These are phyloP conservation scores for Tragelaphus scriptus DNA, from an alignment of 2,113 vertebrate species.

Conservation along the genomic window DNA sequence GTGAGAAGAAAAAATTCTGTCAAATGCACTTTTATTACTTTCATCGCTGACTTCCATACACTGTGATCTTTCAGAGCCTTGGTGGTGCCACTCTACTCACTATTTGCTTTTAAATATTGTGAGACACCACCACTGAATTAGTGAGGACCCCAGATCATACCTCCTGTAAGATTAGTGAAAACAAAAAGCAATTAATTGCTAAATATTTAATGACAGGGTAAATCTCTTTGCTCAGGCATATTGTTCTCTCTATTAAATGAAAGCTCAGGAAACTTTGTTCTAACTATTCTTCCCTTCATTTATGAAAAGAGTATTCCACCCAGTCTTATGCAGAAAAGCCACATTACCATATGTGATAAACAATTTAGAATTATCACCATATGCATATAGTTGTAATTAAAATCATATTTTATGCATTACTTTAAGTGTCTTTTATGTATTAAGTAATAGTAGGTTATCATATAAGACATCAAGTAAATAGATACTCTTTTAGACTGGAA, in stretches of 20 bases:
- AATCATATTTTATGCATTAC: neutral
- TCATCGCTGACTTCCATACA: neutral
- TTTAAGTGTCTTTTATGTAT: neutral
- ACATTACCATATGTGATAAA: neutral
- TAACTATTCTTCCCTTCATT: neutral
- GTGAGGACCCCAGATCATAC: neutral
- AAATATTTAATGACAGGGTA: neutral
- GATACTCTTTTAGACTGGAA: neutral
- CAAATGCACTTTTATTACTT: neutral
- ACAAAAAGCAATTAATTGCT: neutral
- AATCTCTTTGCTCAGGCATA: neutral
- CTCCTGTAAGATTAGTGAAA: neutral
- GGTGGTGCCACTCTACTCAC: neutral
- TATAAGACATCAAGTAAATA: neutral
- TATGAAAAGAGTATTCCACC: neutral
- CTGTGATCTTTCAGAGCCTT: neutral
- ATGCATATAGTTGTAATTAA: neutral
- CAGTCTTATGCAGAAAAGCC: neutral
- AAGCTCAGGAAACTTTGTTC: neutral
- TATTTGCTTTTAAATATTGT: neutral
- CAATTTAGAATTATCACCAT: neutral
- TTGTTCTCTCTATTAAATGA: neutral
- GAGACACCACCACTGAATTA: neutral
- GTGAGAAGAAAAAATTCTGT: neutral
- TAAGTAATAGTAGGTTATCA: neutral